phyloP scores from a whole-genome alignment of 2,113 vertebrate genomes.

The Copsychus sechellarum region DNA sequence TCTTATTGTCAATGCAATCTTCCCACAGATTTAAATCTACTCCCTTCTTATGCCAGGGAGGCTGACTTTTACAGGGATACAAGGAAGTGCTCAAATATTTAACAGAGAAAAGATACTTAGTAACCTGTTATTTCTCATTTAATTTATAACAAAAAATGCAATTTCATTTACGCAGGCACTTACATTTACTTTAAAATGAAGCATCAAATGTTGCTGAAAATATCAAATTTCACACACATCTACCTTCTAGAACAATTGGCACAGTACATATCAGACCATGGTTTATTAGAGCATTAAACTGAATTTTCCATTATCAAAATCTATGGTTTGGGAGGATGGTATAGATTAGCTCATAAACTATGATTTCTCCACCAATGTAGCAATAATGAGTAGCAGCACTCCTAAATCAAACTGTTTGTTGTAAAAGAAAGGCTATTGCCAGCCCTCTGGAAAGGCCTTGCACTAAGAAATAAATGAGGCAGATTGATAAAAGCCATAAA shows the following conservation, averaged over 20 bases:
- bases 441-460: background rate
- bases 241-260: constrained; percentile 22
- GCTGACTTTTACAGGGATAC: background rate
- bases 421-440: background rate
- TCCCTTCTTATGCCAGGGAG: background rate
- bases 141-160: background rate
- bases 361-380: background rate
- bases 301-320: constrained; percentile 29
- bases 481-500: background rate
- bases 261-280: background rate
- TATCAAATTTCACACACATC: background rate
- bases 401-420: background rate
- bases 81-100: background rate
- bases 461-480: background rate
- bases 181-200: constrained; percentile 5
- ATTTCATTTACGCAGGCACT: background rate
- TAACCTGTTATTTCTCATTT: background rate
- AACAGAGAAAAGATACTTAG: background rate
- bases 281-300: constrained; percentile 24
- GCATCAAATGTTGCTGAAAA: constrained; percentile 2
- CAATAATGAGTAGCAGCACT: background rate
- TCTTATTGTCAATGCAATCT: background rate
- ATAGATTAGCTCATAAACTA: constrained; percentile 43
- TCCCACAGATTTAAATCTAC: background rate
- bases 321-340: background rate